Evolutionary conservation across 2,888 invertebrate species (phyloP), one percentile per base, ranked within the genome.

Genomic region (Antitype chi): DNA sequence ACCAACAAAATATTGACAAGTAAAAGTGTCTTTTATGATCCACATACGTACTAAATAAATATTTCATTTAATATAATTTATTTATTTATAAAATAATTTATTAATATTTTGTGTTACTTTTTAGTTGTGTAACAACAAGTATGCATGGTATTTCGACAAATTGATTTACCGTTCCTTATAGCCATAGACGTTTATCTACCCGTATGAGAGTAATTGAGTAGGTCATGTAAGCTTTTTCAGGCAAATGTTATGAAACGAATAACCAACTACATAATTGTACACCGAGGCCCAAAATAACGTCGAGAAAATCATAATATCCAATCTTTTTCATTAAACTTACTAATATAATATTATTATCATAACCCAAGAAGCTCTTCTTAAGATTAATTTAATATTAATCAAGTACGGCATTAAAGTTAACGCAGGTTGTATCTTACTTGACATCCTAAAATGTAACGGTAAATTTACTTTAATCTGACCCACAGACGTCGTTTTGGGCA

Each of bases 401-500:
- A 78, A 78, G 69, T 60, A 47, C 25, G 32, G 4, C 60, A 69
- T 73, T 69, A 72, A 66, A 52, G 63, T 78, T 69, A 78, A 82
- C 53, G 28, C 25, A 67, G 60, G 83, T 72, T 70, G 69, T 78
- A 73, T 49, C 60, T 74, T 74, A 63, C 68, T 69, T 69, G 63
- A 83, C 73, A 71, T 78, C 55, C 70, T 55, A 70, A 74, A 83
- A 74, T 62, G 55, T 77, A 47, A 70, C 66, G 57, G 74, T 74
- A 74, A 83, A 79, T 80, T 78, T 75, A 57, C 62, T 62, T 83
- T 80, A 75, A 82, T 66, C 62, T 80, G 55, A 84, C 70, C 78
- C 71, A 57, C 59, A 72, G 59, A 69, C 67, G 60, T 69, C 70
- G 82, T 71, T 76, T 82, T 32, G 47, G 55, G 68, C 71, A 71